These are phyloP conservation scores for Castor canadensis DNA, from an alignment of 2,113 vertebrate genomes.

Conservation along the genomic window DNA sequence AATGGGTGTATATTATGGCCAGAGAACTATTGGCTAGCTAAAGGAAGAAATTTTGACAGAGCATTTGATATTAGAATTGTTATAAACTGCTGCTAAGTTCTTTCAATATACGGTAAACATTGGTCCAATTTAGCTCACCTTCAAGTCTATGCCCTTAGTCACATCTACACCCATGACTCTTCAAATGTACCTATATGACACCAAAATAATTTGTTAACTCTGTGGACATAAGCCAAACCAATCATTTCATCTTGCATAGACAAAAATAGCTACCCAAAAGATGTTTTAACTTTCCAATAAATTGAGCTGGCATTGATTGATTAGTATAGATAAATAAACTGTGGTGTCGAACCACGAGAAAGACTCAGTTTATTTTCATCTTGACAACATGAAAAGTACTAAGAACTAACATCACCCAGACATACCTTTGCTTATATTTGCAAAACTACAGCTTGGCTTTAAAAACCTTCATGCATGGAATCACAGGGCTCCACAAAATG, in stretches of 20 bases:
- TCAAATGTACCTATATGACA: background rate
- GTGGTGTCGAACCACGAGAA: constrained; percentile 3
- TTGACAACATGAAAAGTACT: constrained; percentile 11
- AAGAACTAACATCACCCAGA: background rate
- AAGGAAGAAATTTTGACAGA: background rate
- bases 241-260: background rate
- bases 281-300: background rate
- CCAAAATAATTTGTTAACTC: constrained; percentile 7
- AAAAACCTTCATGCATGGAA: background rate
- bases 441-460: background rate
- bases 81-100: background rate
- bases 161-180: background rate
- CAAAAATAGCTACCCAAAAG: constrained; percentile 30
- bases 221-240: constrained; percentile 1
- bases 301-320: constrained; percentile 3
- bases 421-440: background rate
- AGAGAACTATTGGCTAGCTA: background rate
- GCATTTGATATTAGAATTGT: background rate
- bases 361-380: constrained; percentile 31
- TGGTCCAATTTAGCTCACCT: background rate
- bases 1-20: background rate
- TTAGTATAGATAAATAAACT: background rate
- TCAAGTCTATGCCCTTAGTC: background rate
- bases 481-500: background rate
- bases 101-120: background rate